Base-by-base conservation (phyloP, 1,140 invertebrate genomes). In the Bombus cullumanus region DNA sequence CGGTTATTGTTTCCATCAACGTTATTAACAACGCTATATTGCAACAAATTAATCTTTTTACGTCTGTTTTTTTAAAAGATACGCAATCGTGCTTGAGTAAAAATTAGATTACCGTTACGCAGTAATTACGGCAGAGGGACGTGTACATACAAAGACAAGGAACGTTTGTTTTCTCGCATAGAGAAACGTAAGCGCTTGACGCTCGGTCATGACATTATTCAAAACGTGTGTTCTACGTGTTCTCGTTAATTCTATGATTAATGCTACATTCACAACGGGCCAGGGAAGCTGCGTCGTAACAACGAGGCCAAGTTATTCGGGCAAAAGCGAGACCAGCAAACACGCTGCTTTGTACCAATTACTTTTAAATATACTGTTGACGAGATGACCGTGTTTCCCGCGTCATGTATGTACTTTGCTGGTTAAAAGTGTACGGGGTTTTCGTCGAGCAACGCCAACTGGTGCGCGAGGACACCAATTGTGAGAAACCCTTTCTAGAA, bases 381-480 rank as follows among this genome's bases (percentile, higher is more conserved):
- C 82, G 74, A 83, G 82, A 66, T 41, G 74, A 73, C 72, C 82
- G 76, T 12, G 47, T 62, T n/a, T 22, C 5, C 64, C 64, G 15
- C 28, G 28, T 12, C 64, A 22, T 22, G 18, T 25, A 37, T n/a
- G 28, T 8, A 31, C 76, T 86, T 86, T 88, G 82, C 85, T 57
- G 62, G 74, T 90, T 90, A 90, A 86, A 80, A 77, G 83, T 80
- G 62, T 59, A 73, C 59, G 34, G 64, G 57, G 28, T 74, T 77
- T 76, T 28, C 78, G 69, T 28, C 62, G 73, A 81, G 88, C 31
- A 37, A 43, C 64, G 78, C 73, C 68, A 86, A 76, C 43, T 79
- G 75, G 78, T 75, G 69, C 37, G 66, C 88, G 78, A 82, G 80
- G 81, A 90, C 75, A 89, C 89, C 89, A 90, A 90, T 90, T 90